A percentile compares a stretch with the other conserved stretches of the same genome.
Evolutionary conservation across 2,888 invertebrate genomes (phyloP).

Genomic region (Philereme vetulata): DNA sequence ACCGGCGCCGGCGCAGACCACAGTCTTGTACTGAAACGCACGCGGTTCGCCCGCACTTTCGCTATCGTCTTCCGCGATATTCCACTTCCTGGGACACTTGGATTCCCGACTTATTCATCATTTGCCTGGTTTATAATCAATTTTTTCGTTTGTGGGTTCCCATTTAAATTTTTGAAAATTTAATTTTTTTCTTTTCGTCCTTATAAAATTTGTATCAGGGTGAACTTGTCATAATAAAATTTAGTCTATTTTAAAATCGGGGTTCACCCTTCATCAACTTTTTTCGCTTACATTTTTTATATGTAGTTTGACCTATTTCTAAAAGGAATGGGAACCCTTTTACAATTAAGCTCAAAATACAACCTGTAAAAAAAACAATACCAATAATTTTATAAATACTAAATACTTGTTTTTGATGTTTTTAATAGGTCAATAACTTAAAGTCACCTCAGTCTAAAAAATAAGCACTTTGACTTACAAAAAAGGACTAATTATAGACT

Average conservation of each 20-base stretch:
- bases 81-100: slow-evolving; percentile 26
- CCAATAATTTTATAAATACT: background rate
- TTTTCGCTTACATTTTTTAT: background rate
- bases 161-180: background rate
- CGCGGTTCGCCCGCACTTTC: slow-evolving; percentile 73
- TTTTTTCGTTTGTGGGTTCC: background rate
- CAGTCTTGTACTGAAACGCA: slow-evolving; percentile 71
- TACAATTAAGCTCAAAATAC: no score
- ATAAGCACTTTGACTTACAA: no score
- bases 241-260: background rate
- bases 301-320: background rate
- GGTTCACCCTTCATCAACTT: background rate
- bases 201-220: background rate
- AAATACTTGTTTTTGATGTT: background rate
- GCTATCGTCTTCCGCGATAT: slow-evolving; percentile 66
- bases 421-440: background rate
- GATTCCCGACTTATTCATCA: background rate
- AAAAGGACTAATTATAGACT: background rate
- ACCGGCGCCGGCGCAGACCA: slow-evolving; percentile 48
- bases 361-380: background rate
- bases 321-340: background rate
- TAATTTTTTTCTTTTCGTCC: background rate
- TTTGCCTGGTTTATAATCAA: background rate
- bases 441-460: background rate
- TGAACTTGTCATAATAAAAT: background rate